Evolutionary conservation across 1,140 invertebrate species (phyloP).

Genomic region (Lucilia cuprina): DNA sequence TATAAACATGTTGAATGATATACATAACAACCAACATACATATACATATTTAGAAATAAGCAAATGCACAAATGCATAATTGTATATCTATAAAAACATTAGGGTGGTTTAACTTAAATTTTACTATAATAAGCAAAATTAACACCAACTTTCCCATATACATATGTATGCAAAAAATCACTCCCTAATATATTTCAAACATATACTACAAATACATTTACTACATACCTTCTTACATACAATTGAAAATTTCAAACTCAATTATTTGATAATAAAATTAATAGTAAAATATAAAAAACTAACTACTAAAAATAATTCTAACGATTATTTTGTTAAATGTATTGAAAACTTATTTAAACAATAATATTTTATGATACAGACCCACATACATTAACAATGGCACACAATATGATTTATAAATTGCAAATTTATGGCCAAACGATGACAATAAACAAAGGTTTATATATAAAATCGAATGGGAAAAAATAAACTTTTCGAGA

Average conservation of each 20-base stretch:
- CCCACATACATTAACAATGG: neutral
- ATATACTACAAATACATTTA: too few species aligned
- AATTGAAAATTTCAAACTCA: neutral
- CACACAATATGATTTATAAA: neutral
- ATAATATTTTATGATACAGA: slow-evolving; percentile 8
- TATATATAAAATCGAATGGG: neutral
- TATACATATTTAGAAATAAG: neutral
- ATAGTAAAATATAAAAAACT: neutral
- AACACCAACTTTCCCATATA: too few species aligned
- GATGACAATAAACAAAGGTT: neutral
- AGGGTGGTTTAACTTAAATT: too few species aligned
- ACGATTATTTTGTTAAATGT: slow-evolving; percentile 16
- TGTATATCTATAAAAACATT: neutral
- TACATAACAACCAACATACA: too few species aligned
- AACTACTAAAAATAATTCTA: too few species aligned
- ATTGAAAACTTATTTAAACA: slow-evolving; percentile 12
- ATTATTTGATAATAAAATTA: slow-evolving; percentile 5
- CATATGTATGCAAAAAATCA: too few species aligned
- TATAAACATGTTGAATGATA: neutral
- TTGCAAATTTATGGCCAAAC: slow-evolving; percentile 7
- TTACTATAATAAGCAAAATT: neutral
- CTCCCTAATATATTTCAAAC: too few species aligned
- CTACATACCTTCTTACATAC: too few species aligned
- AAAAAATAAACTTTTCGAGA: neutral
- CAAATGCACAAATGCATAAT: neutral